Evolutionary conservation across 1,140 invertebrate genomes (phyloP), one percentile per base, ranked within the genome.

Genomic region (Drosophila kepulauana): DNA sequence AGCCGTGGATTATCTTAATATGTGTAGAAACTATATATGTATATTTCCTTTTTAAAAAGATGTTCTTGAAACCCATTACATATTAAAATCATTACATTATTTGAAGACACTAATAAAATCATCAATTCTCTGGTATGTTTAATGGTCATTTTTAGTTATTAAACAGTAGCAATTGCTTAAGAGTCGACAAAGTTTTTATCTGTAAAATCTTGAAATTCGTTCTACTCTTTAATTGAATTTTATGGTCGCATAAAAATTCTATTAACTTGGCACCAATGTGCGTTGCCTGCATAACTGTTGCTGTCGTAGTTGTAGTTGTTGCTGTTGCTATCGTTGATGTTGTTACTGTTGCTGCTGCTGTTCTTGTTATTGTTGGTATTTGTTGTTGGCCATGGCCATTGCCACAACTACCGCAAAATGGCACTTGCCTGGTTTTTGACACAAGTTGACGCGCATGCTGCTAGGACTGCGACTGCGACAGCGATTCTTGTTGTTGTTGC

Each of bases 351-450:
- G n/a, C 20, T 45, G 38, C 16, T 51, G 16, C 20, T 30, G 67
- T 75, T 80, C 33, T 52, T 59, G 35, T 41, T 80, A 33, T 52
- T 59, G 35, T 41, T 46, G 49, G 66, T 70, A 30, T 67, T 35
- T 52, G 33, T 35, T 30, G 67, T 75, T 80, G 71, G 66, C 71
- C 66, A 68, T 62, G 74, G 75, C 61, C 74, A 69, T 72, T 81
- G 75, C 82, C 75, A 64, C 82, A 86, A 73, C 61, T 77, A 71
- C 84, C 82, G 62, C 82, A 87, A 78, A 88, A 75, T 88, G 82
- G 79, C 84, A 87, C 69, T 88, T 87, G 82, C 76, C 78, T 79
- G 77, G 77, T 84, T 84, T 84, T 84, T 84, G 77, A 85, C 78
- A 85, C 70, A 85, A 85, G 61, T 69, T 75, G 72, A 66, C 46